These are phyloP conservation scores for Chrysolina americana DNA, from an alignment of 2,888 invertebrate species.

Conservation along the genomic window DNA sequence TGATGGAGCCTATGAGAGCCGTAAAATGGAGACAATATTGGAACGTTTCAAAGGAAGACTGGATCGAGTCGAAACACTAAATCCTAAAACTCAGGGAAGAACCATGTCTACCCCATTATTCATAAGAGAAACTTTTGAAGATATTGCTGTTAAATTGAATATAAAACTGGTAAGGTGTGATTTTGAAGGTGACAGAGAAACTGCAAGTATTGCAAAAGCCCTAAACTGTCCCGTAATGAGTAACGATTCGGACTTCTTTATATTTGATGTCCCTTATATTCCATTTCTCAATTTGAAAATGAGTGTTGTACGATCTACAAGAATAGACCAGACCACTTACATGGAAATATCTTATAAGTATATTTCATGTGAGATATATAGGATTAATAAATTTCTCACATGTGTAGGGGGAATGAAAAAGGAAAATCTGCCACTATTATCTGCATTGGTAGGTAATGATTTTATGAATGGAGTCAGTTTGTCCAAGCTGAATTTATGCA, in stretches of 20 bases:
- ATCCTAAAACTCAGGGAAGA: conserved; percentile 72
- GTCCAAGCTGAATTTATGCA: conserved; percentile 28
- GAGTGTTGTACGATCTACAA: conserved; percentile 59
- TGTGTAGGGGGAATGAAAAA: conserved; percentile 78
- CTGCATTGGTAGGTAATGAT: conserved; percentile 91
- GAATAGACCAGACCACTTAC: conserved; percentile 30
- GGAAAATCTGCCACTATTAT: conserved; percentile 79
- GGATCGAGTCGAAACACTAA: conserved; percentile 68
- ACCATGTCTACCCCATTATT: conserved; percentile 82
- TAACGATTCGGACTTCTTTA: conserved; percentile 95
- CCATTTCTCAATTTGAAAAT: conserved; percentile 80
- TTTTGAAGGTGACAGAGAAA: conserved; percentile 92
- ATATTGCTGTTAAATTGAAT: conserved; percentile 77
- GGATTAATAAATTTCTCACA: conserved; percentile 78
- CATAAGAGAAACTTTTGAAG: conserved; percentile 81
- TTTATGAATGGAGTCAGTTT: conserved; percentile 63
- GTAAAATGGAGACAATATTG: conserved; percentile 57
- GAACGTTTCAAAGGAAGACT: conserved; percentile 58
- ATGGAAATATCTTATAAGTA: conserved; percentile 63
- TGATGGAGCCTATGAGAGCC: conserved; percentile 79
- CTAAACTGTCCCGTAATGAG: conserved; percentile 90
- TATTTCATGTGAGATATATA: conserved; percentile 81
- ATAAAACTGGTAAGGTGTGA: conserved; percentile 82
- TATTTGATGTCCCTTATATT: conserved; percentile 88
- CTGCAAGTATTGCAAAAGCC: conserved; percentile 85